Percentiles rank a stretch among this genome's conserved stretches.
phyloP scores from a whole-genome alignment of 2,888 invertebrate species.

The Teleiodes luculella region DNA sequence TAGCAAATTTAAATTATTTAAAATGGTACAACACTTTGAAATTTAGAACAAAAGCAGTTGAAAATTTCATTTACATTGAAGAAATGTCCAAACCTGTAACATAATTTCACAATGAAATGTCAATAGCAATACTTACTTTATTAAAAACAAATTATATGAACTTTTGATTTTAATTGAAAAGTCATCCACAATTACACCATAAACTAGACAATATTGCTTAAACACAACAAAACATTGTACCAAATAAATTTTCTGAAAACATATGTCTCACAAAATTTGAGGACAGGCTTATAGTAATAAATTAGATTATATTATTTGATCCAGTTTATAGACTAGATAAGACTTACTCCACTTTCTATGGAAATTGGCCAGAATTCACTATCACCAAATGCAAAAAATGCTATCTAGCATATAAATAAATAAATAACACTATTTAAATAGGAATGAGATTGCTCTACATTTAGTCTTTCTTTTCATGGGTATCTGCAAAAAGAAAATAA shows the following conservation, averaged over 20 bases:
- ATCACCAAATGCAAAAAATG: constrained; percentile 6
- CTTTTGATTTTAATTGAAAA: constrained; percentile 10
- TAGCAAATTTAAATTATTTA: constrained; percentile 28
- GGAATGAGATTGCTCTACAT: constrained; percentile 3
- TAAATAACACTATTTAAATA: too few relatives aligned
- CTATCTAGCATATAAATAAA: too few relatives aligned
- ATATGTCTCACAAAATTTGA: not conserved
- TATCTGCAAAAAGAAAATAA: constrained; percentile 57
- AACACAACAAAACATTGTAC: not conserved
- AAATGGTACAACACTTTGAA: constrained; percentile 58
- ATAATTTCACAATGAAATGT: not conserved
- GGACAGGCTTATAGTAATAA: not conserved
- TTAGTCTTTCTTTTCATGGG: constrained; percentile 73
- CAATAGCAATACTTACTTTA: too few relatives aligned
- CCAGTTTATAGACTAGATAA: constrained; percentile 16
- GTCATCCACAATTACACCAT: constrained; percentile 5
- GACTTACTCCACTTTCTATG: constrained; percentile 9
- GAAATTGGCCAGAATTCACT: not conserved
- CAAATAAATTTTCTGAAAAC: constrained; percentile 2
- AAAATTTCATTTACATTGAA: constrained; percentile 49
- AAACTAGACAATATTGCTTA: constrained; percentile 8
- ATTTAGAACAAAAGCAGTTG: constrained; percentile 45
- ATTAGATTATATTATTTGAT: constrained; percentile 14
- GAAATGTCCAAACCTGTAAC: constrained; percentile 41
- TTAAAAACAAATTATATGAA: not conserved